A percentile compares a stretch with the other conserved stretches of the same genome.
Evolutionary conservation across 2,797 vertebrate genomes (phyloP).

Genomic region (Furcifer pardalis): DNA sequence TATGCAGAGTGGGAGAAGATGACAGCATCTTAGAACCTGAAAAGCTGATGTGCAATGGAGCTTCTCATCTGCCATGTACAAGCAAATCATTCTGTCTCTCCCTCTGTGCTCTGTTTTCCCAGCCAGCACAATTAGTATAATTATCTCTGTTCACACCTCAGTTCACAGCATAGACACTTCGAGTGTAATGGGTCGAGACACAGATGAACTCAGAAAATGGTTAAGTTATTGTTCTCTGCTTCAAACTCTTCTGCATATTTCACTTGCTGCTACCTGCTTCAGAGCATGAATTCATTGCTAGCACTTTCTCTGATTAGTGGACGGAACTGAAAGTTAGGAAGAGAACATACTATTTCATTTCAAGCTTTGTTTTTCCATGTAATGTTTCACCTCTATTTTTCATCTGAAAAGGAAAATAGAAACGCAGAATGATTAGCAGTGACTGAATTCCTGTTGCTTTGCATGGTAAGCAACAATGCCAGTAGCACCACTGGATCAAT

Average conservation of each 20-base stretch:
- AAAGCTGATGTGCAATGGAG: constrained; percentile 9
- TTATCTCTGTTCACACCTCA: constrained; percentile 64
- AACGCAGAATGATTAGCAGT: not conserved
- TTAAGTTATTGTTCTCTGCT: constrained; percentile 48
- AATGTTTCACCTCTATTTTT: not conserved
- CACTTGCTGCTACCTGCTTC: constrained; percentile 15
- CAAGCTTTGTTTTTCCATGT: too few relatives aligned
- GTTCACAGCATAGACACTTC: constrained; percentile 56
- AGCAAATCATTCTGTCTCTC: constrained; percentile 44
- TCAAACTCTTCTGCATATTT: constrained; percentile 40
- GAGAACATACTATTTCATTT: not conserved
- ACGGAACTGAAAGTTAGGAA: not conserved
- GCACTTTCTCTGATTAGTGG: constrained; percentile 15
- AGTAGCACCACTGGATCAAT: too few relatives aligned
- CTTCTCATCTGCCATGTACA: constrained; percentile 23
- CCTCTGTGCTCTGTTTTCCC: constrained; percentile 36
- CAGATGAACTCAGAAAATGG: constrained; percentile 51
- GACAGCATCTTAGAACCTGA: constrained; percentile 18
- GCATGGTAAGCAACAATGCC: too few relatives aligned
- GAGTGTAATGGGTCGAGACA: constrained; percentile 60
- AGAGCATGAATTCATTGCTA: not conserved
- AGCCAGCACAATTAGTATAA: constrained; percentile 63
- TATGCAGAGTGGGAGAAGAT: not conserved
- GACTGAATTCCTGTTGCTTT: too few relatives aligned
- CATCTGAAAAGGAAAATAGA: not conserved